These are phyloP conservation scores for Xiphorhynchus erythropygius DNA, from an alignment of 2,797 vertebrate species.

Conservation along the genomic window DNA sequence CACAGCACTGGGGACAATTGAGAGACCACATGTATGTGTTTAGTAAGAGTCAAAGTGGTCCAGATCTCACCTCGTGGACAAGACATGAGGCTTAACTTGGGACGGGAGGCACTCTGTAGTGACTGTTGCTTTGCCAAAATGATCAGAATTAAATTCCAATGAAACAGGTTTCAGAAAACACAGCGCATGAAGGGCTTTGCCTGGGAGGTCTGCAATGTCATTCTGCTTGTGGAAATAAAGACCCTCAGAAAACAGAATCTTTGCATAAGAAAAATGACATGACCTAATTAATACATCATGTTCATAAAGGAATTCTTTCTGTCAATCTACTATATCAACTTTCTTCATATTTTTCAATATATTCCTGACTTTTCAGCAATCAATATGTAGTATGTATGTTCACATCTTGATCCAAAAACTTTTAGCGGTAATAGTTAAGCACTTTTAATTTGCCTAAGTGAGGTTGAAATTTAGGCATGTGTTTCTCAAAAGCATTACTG, in stretches of 20 bases:
- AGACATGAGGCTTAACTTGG: not conserved
- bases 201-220: not conserved
- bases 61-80: not conserved
- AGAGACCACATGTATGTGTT: not conserved
- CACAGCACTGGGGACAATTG: fast-evolving
- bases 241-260: not conserved
- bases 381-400: not conserved
- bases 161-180: not conserved
- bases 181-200: not conserved
- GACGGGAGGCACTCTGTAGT: not conserved
- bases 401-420: not conserved
- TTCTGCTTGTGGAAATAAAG: not conserved
- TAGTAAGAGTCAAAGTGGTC: not conserved
- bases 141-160: not conserved
- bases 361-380: not conserved
- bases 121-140: not conserved
- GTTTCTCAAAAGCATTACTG: not conserved
- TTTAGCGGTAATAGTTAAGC: not conserved
- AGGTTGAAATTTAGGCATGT: not conserved
- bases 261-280: not conserved
- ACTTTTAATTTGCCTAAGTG: not conserved
- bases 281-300: not conserved
- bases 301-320: not conserved
- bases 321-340: not conserved
- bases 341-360: not conserved